phyloP scores from a whole-genome alignment of 37 sponge, comb jelly and placozoan species.

The Tethya wilhelma region DNA sequence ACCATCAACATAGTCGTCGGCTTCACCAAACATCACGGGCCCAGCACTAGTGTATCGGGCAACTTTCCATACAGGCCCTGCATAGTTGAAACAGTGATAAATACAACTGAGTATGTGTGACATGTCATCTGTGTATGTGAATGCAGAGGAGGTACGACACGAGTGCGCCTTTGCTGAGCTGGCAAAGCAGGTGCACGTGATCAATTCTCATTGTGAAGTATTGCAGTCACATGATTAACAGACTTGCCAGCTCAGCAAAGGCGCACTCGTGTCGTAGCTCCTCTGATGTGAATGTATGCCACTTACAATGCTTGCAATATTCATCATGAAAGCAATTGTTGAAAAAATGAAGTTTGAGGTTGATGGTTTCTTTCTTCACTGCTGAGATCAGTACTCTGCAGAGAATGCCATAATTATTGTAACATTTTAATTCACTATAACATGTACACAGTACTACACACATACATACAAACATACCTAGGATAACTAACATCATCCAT shows the following conservation, averaged over 20 bases:
- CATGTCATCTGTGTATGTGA: background rate
- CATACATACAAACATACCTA: slow-evolving; percentile 7
- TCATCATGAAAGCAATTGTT: slow-evolving; percentile 69
- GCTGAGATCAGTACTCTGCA: slow-evolving; percentile 52
- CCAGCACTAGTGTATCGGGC: slow-evolving; percentile 65
- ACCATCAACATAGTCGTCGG: slow-evolving; percentile 54
- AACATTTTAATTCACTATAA: too few species aligned
- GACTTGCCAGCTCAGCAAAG: too few species aligned
- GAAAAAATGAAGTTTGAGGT: slow-evolving; percentile 61
- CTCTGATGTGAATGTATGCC: too few species aligned
- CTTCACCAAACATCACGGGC: slow-evolving; percentile 45
- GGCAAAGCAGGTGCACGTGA: too few species aligned
- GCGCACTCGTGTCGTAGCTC: too few species aligned
- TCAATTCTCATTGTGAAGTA: too few species aligned
- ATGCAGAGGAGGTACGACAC: too few species aligned
- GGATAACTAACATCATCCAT: slow-evolving; percentile 41
- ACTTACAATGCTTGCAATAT: slow-evolving; percentile 16
- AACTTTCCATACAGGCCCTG: slow-evolving; percentile 55
- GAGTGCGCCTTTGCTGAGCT: too few species aligned
- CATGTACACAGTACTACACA: too few species aligned
- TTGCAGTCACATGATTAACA: too few species aligned
- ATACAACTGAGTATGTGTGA: background rate
- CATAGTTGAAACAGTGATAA: background rate
- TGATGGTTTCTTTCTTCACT: slow-evolving; percentile 43
- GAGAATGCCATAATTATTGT: background rate